Evolutionary conservation across 2,113 vertebrate species (phyloP).

Genomic region (Antennarius striatus): DNA sequence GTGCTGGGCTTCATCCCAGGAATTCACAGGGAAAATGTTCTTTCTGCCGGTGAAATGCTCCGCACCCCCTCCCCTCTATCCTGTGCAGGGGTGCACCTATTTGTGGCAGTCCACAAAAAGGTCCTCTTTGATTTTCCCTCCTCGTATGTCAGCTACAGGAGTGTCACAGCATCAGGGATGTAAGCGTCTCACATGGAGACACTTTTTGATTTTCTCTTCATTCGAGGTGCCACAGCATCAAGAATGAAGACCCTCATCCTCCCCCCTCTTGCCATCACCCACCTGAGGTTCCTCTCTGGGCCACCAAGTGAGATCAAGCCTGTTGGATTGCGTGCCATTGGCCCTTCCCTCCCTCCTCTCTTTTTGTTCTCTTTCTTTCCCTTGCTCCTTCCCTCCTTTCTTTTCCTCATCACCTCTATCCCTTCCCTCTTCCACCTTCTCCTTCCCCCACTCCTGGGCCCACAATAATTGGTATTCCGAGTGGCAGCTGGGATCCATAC

Average conservation of each 20-base stretch:
- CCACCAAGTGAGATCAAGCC: conserved; percentile 44
- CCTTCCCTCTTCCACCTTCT: conserved; percentile 19
- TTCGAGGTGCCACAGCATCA: conserved; percentile 39
- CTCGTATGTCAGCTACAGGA: conserved; percentile 54
- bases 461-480: conserved; percentile 84
- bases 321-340: conserved; percentile 20
- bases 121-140: conserved; percentile 65
- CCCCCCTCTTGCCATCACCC: conserved; percentile 16
- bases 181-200: conserved; percentile 54
- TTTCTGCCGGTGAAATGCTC: conserved; percentile 38
- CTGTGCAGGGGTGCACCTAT: conserved; percentile 38
- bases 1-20: conserved; percentile 22
- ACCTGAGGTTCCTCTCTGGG: conserved; percentile 23
- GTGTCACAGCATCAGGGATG: conserved; percentile 63
- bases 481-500: conserved; percentile 84
- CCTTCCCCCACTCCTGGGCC: conserved; percentile 69
- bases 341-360: conserved; percentile 13
- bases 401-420: conserved; percentile 15
- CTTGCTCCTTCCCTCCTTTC: conserved; percentile 1
- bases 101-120: conserved; percentile 66
- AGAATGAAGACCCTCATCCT: conserved; percentile 11
- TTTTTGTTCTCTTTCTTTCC: conserved; percentile 16
- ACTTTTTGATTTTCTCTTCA: conserved; percentile 65
- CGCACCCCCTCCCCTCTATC: background rate
- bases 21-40: conserved; percentile 41